Evolutionary conservation across 1,140 invertebrate genomes (phyloP), one percentile per base, ranked within the genome.

Genomic region (Nephila pilipes): DNA sequence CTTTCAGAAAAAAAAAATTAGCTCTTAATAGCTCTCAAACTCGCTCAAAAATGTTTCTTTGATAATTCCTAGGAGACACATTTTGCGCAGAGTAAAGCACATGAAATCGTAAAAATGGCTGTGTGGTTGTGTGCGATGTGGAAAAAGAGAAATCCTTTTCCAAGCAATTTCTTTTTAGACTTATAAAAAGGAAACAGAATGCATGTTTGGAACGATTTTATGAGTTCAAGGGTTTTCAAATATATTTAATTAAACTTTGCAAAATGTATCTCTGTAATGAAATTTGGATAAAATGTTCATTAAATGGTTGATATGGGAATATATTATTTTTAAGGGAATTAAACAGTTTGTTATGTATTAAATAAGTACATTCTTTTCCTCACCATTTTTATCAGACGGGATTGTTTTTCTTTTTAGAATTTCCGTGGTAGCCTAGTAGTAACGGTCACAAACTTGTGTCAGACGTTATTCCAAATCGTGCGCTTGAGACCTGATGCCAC

Each of bases 11-110:
- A 58, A 85, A 65, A 81, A 81, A 85, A 32, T 25, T 22, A 22
- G 54, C 8, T 20, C 83, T 85, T 85, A 85, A 85, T 60, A 85
- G 83, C 57, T 46, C 25, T 10, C n/a, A 58, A 54, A 38, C 55
- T 38, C 25, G n/a, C 55, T 57, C 54, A 55, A 81, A 81, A 75
- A 54, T 46, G 80, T 58, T 85, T 32, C 18, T 12, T 32, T 32
- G 57, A 85, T 60, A 85, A 85, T 85, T 58, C 83, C 83, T 29
- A 4, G 32, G 83, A 85, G 83, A 60, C 54, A 60, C 83, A 85
- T 85, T 85, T 60, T 85, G 8, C 8, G 25, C 12, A 20, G 25
- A 32, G 29, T 20, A 65, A 29, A 75, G 65, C 18, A 32, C 25
- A 75, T 32, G 65, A 75, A 75, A 75, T 75, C 65, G 65, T 20